Percentiles rank a stretch among this genome's conserved stretches.
Evolutionary conservation across 2,888 invertebrate species (phyloP).

Genomic region (Acronicta aceris): DNA sequence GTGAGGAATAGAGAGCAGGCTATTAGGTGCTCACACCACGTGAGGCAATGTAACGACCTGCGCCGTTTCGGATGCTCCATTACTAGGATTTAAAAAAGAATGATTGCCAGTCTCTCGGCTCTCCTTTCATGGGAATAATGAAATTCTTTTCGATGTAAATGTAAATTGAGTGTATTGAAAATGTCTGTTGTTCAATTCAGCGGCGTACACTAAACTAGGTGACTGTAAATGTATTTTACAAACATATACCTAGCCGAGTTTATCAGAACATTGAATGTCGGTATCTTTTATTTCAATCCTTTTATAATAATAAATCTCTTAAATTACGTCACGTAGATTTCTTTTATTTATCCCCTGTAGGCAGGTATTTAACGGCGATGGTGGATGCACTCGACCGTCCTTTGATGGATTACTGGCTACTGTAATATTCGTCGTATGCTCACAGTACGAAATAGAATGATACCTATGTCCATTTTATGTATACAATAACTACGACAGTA

Average conservation of each 20-base stretch:
- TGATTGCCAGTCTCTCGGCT: conserved; percentile 51
- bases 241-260: not conserved
- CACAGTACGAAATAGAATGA: not conserved
- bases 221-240: not conserved
- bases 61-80: conserved; percentile 76
- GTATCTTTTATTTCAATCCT: not conserved
- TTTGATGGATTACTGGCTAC: not conserved
- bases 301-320: not conserved
- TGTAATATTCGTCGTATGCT: conserved; percentile 1
- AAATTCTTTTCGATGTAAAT: conserved; percentile 37
- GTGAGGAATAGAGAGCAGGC: conserved; percentile 82
- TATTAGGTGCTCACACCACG: conserved; percentile 82
- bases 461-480: not conserved
- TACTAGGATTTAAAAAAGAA: conserved; percentile 69
- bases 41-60: conserved; percentile 78
- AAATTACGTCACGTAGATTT: conserved; percentile 2
- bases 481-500: not conserved
- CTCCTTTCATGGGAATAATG: conserved; percentile 53
- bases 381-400: not conserved
- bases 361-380: not conserved
- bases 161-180: conserved; percentile 36
- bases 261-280: not conserved
- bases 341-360: not conserved
- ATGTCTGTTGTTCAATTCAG: conserved; percentile 20
- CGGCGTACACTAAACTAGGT: not conserved